A percentile compares a stretch with the other conserved stretches of the same genome.
phyloP scores from a whole-genome alignment of 2,888 invertebrate species.

The Mythimna pallens region DNA sequence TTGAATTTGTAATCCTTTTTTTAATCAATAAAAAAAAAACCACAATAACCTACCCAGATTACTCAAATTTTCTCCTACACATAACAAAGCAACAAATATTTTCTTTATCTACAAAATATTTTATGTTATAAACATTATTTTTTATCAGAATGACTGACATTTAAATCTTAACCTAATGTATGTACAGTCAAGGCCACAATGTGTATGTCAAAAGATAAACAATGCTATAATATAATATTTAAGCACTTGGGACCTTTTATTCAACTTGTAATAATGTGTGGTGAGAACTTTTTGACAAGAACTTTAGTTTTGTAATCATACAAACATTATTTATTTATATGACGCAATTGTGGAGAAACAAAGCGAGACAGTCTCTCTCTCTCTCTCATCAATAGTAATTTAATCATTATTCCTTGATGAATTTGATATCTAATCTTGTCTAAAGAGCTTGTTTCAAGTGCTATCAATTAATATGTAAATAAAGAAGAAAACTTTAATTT shows the following conservation, averaged over 20 bases:
- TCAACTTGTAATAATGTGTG: neutral
- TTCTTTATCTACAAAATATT: conserved; percentile 15
- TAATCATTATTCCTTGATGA: neutral
- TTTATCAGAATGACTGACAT: conserved; percentile 39
- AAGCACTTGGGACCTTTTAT: neutral
- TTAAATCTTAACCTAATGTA: conserved; percentile 23
- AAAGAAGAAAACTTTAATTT: neutral
- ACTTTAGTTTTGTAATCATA: no score
- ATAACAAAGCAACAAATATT: neutral
- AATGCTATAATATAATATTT: conserved; percentile 15
- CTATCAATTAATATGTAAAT: neutral
- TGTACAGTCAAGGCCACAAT: conserved; percentile 24
- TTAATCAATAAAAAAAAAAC: neutral
- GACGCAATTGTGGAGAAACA: no score
- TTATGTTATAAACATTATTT: conserved; percentile 5
- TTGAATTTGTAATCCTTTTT: no score
- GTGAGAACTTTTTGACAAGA: no score
- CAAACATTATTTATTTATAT: neutral
- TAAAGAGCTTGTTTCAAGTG: neutral
- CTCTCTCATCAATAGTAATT: no score
- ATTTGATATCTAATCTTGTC: conserved; percentile 15
- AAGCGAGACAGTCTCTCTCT: neutral
- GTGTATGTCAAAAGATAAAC: conserved; percentile 31
- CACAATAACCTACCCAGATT: neutral
- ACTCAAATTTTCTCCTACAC: neutral